Evolutionary conservation across 1,140 invertebrate genomes (phyloP), one percentile per base, ranked within the genome.

Genomic region (Drosophila melanogaster): DNA sequence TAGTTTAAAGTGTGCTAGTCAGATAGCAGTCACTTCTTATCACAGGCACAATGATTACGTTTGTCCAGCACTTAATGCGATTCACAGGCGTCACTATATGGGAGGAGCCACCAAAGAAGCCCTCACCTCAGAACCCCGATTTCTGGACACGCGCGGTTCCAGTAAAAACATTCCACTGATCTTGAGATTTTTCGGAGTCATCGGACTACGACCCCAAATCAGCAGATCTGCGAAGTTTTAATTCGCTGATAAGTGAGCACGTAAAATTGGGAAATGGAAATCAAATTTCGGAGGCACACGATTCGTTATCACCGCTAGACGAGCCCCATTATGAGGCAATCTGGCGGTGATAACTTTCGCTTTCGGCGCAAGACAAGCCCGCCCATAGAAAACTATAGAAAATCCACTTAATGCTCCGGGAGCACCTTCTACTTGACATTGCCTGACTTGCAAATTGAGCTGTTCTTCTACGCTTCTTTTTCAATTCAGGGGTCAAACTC

Each of bases 401-500:
- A 35, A 50, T 19, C 46, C 30, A 43, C 43, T 24, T 57, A 56
- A 43, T 33, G 58, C 72, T 50, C 35, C 41, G 38, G 43, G 22
- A 43, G 53, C 84, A 79, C 62, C 71, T 79, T 35, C 37, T 30
- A 41, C 55, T 47, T 89, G 84, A 77, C 76, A 71, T 72, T 59
- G 54, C 33, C 59, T 60, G 72, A 84, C 84, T 87, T 89, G 84
- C 84, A 87, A 87, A 87, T 87, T 78, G 59, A 81, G 60, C 40
- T 58, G 54, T 47, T 50, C 40, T 30, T 24, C 19, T 19, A 3
- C 17, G 15, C 15, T 46, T 15, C 30, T 40, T 33, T 35, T 60
- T 14, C 11, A 38, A 35, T 30, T 35, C 30, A 14, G 57, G 47
- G 86, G 58, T 86, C 86, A 90, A 90, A 89, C 64, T 89, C 74